Evolutionary conservation across 2,113 vertebrate species (phyloP).

Genomic region (Melanostigma gelatinosum): DNA sequence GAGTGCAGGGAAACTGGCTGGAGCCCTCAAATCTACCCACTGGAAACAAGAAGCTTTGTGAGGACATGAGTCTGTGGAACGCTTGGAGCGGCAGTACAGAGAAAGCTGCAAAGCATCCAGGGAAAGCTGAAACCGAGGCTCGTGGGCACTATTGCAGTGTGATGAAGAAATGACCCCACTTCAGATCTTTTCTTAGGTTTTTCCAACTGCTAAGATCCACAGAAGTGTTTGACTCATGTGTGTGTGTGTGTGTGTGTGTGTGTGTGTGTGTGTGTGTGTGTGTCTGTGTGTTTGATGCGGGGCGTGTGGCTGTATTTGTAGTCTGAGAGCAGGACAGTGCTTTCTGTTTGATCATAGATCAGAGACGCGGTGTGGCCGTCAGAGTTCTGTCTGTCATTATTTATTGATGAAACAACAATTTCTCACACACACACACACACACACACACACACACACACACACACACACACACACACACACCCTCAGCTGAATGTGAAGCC

Average conservation of each 20-base stretch:
- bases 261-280: neutral
- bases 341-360: slow-evolving; percentile 69
- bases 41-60: slow-evolving; percentile 39
- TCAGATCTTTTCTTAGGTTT: slow-evolving; percentile 27
- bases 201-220: neutral
- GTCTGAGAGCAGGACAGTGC: slow-evolving; percentile 49
- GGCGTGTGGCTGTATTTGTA: slow-evolving; percentile 33
- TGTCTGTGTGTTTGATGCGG: slow-evolving; percentile 14
- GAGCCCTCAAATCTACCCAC: slow-evolving; percentile 23
- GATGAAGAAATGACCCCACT: slow-evolving; percentile 8
- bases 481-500: slow-evolving; percentile 43
- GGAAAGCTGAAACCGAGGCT: slow-evolving; percentile 1
- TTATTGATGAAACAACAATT: slow-evolving; percentile 75
- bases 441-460: too few species aligned
- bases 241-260: neutral
- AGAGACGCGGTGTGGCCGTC: slow-evolving; percentile 52
- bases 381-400: slow-evolving; percentile 60
- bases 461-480: neutral
- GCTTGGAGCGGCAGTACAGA: neutral
- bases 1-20: slow-evolving; percentile 39
- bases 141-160: neutral
- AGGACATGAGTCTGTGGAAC: slow-evolving; percentile 16
- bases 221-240: neutral
- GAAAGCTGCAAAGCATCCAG: neutral
- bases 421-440: slow-evolving; percentile 14